These are phyloP conservation scores for Tiliacea citrago DNA, from an alignment of 2,888 invertebrate genomes.

Conservation along the genomic window DNA sequence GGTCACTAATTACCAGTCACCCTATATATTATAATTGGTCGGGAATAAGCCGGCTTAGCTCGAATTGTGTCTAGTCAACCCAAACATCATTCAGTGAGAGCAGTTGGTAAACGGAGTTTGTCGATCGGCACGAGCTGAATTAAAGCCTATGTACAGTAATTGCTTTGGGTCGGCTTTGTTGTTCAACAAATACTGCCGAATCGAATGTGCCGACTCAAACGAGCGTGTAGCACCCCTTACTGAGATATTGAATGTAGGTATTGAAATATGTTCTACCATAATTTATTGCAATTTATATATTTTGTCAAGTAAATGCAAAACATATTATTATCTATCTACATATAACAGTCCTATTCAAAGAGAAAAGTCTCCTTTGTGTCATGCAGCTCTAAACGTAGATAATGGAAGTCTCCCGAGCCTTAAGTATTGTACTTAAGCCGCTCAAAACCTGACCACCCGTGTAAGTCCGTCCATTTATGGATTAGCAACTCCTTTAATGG, in stretches of 20 bases:
- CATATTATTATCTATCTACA: no score
- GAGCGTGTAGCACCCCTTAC: not conserved
- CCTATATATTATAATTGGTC: no score
- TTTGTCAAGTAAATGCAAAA: not conserved
- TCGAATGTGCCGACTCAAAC: not conserved
- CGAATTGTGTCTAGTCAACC: no score
- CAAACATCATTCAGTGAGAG: no score
- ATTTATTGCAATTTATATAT: not conserved
- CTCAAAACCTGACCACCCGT: slow-evolving; percentile 34
- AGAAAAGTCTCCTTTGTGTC: slow-evolving; percentile 12
- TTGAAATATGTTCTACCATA: not conserved
- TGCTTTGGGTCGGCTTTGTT: not conserved
- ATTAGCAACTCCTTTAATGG: slow-evolving; percentile 31
- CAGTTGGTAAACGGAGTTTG: no score
- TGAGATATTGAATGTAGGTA: not conserved
- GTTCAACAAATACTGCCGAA: not conserved
- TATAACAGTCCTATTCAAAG: slow-evolving; percentile 7
- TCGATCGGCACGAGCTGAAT: no score
- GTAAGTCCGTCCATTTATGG: slow-evolving; percentile 30
- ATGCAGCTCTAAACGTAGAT: slow-evolving; percentile 3
- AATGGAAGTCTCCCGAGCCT: slow-evolving; percentile 21
- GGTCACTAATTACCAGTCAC: no score
- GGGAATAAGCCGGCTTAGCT: no score
- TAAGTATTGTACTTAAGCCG: slow-evolving; percentile 23
- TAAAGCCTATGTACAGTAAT: no score